phyloP scores from a whole-genome alignment of 2,888 invertebrate genomes.

The Macrosoma leucophasiata region DNA sequence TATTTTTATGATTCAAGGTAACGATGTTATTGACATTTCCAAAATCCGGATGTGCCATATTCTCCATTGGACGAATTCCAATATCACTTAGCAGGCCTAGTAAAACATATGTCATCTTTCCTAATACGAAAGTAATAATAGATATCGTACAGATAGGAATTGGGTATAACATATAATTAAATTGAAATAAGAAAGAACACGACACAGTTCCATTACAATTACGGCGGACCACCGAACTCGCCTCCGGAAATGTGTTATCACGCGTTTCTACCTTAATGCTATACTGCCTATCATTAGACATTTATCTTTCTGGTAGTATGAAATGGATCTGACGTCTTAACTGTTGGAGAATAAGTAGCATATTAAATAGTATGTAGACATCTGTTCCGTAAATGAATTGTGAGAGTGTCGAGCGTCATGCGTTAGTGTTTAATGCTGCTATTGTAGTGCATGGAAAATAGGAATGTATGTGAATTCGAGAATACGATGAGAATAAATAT shows the following conservation, averaged over 20 bases:
- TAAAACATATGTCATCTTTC: too few relatives aligned
- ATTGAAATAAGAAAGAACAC: too few relatives aligned
- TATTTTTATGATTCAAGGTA: too few relatives aligned
- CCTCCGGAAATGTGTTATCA: conserved; percentile 50
- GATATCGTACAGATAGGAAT: too few relatives aligned
- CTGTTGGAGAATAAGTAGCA: conserved; percentile 42
- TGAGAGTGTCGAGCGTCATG: conserved; percentile 38
- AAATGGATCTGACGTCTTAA: conserved; percentile 47
- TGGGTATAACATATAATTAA: too few relatives aligned
- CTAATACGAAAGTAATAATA: too few relatives aligned
- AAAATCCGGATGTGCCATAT: too few relatives aligned
- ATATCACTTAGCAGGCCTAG: too few relatives aligned
- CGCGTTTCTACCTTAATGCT: conserved; percentile 36
- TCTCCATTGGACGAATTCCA: too few relatives aligned
- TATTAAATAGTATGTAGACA: conserved; percentile 32
- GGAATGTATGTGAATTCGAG: background rate
- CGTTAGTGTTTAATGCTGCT: conserved; percentile 26
- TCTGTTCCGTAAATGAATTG: conserved; percentile 45
- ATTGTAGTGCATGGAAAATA: too few relatives aligned
- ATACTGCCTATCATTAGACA: conserved; percentile 31
- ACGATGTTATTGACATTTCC: too few relatives aligned
- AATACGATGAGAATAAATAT: background rate
- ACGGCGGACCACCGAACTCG: conserved; percentile 35
- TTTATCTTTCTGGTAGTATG: conserved; percentile 24
- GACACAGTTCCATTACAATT: too few relatives aligned